Evolutionary conservation across 2,113 vertebrate genomes (phyloP).

Genomic region (Pomatostomus ruficeps): DNA sequence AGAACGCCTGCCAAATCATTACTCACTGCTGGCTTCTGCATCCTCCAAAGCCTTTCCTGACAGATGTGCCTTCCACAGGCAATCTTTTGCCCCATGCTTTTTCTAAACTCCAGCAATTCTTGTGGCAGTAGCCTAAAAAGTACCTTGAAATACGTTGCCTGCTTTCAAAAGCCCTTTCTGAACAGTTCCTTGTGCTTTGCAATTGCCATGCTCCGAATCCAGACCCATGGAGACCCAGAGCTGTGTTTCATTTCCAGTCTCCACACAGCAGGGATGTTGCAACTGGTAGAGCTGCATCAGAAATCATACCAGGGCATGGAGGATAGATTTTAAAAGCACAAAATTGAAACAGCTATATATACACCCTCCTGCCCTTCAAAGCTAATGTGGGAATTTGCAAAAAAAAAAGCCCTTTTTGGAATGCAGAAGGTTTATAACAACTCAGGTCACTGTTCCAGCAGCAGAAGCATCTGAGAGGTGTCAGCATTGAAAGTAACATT

Average conservation of each 20-base stretch:
- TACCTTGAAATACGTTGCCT: not conserved
- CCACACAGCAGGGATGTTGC: not conserved
- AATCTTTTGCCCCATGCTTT: not conserved
- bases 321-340: not conserved
- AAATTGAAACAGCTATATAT: not conserved
- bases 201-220: not conserved
- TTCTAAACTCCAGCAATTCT: not conserved
- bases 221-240: not conserved
- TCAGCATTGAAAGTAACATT: not conserved
- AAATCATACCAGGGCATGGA: not conserved
- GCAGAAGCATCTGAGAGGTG: not conserved
- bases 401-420: not conserved
- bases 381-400: not conserved
- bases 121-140: not conserved
- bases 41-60: not conserved
- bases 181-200: not conserved
- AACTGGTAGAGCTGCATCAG: not conserved
- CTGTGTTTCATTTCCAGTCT: not conserved
- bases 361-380: not conserved
- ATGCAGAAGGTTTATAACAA: not conserved
- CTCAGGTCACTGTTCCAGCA: not conserved
- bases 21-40: not conserved
- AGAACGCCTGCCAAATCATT: not conserved
- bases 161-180: not conserved
- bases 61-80: not conserved